Evolutionary conservation across 2,797 vertebrate genomes (phyloP).

Genomic region (Acanthurus leucopareius): DNA sequence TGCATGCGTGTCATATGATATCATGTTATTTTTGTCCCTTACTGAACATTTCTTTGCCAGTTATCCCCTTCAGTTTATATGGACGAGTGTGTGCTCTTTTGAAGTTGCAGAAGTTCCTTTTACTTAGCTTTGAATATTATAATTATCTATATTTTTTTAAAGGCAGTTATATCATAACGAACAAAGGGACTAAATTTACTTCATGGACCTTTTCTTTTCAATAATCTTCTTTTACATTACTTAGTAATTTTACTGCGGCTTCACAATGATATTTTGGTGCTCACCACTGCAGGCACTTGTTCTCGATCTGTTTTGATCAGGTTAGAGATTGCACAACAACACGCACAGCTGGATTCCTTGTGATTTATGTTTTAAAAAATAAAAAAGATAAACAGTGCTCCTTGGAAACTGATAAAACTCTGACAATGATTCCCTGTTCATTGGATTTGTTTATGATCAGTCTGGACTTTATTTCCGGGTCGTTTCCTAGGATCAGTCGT

Average conservation of each 20-base stretch:
- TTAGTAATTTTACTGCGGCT: background rate
- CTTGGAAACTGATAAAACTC: constrained; percentile 1
- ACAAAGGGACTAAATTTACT: background rate
- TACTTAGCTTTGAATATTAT: constrained; percentile 8
- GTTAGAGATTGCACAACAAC: background rate
- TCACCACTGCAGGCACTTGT: background rate
- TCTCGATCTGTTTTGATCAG: background rate
- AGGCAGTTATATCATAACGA: constrained; percentile 2
- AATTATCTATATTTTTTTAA: constrained; percentile 9
- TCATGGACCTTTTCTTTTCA: background rate
- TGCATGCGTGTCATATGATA: constrained; percentile 51
- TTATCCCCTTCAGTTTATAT: constrained; percentile 17
- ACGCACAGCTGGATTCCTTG: background rate
- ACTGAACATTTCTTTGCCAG: constrained; percentile 41
- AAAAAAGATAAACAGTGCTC: background rate
- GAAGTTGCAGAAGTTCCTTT: constrained; percentile 14
- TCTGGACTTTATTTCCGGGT: constrained; percentile 49
- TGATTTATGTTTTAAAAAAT: background rate
- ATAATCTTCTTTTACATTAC: background rate
- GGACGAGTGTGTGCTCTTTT: background rate
- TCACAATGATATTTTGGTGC: background rate
- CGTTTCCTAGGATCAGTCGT: constrained; percentile 51
- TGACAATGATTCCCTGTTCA: constrained; percentile 4
- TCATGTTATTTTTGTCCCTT: constrained; percentile 55
- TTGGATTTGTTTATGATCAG: constrained; percentile 47